A percentile compares a stretch with the other conserved stretches of the same genome.
These are phyloP conservation scores for Volucella inflata DNA, from an alignment of 2,888 invertebrate genomes.

Conservation along the genomic window DNA sequence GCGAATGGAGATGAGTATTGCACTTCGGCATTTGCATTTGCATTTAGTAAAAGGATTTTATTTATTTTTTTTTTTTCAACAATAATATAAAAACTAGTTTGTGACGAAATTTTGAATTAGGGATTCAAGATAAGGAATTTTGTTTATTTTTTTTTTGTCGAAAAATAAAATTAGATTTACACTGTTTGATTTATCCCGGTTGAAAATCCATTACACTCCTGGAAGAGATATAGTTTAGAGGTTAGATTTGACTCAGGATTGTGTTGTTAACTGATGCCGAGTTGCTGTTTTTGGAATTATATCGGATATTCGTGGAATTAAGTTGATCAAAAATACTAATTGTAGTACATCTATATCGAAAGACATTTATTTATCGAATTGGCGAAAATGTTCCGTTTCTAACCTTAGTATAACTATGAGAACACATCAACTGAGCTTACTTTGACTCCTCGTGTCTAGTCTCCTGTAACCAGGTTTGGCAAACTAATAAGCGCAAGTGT, in stretches of 20 bases:
- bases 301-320: slow-evolving; percentile 7
- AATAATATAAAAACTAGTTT: background rate
- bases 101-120: background rate
- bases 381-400: too few species aligned
- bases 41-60: slow-evolving; percentile 32
- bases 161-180: slow-evolving; percentile 8
- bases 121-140: background rate
- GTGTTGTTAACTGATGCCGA: slow-evolving; percentile 1
- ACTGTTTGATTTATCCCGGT: slow-evolving; percentile 71
- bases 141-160: slow-evolving; percentile 1
- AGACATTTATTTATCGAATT: too few species aligned
- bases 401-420: too few species aligned
- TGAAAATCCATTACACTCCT: slow-evolving; percentile 76
- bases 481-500: too few species aligned
- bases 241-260: slow-evolving; percentile 13
- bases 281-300: slow-evolving; percentile 49
- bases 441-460: too few species aligned
- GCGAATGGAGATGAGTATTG: slow-evolving; percentile 58
- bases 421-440: too few species aligned
- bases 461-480: too few species aligned
- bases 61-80: slow-evolving; percentile 19
- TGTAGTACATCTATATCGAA: too few species aligned
- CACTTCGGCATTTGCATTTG: slow-evolving; percentile 72
- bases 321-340: too few species aligned
- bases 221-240: slow-evolving; percentile 49